phyloP scores from a whole-genome alignment of 2,113 vertebrate genomes.

The Anhinga anhinga region DNA sequence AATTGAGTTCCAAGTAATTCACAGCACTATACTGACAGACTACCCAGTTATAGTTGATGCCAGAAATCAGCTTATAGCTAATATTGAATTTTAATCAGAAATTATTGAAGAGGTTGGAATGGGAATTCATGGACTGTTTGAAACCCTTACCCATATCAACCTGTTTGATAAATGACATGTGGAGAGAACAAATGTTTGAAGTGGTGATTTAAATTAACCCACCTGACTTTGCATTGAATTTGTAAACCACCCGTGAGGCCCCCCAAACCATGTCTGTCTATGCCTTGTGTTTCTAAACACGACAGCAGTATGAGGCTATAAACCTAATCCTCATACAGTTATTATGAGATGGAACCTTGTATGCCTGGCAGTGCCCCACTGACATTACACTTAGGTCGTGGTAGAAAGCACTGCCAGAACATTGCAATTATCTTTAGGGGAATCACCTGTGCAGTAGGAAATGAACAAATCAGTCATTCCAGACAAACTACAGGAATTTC shows the following conservation, averaged over 20 bases:
- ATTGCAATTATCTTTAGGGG: not conserved
- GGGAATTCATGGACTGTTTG: not conserved
- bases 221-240: not conserved
- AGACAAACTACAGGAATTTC: not conserved
- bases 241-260: fast-evolving
- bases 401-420: not conserved
- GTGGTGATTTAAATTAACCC: not conserved
- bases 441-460: not conserved
- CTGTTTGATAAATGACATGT: not conserved
- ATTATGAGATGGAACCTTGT: not conserved
- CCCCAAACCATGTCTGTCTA: fast-evolving
- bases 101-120: not conserved
- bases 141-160: not conserved
- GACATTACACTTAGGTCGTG: not conserved
- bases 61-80: not conserved
- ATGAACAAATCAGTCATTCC: not conserved
- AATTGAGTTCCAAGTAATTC: not conserved
- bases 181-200: not conserved
- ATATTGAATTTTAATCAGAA: not conserved
- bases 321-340: not conserved
- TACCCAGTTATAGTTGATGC: not conserved
- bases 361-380: not conserved
- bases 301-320: not conserved
- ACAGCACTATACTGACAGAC: not conserved
- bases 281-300: not conserved